Percentiles rank a stretch among this genome's conserved stretches.
These are phyloP conservation scores for Vombatus ursinus DNA, from an alignment of 2,113 vertebrate species.

Conservation along the genomic window DNA sequence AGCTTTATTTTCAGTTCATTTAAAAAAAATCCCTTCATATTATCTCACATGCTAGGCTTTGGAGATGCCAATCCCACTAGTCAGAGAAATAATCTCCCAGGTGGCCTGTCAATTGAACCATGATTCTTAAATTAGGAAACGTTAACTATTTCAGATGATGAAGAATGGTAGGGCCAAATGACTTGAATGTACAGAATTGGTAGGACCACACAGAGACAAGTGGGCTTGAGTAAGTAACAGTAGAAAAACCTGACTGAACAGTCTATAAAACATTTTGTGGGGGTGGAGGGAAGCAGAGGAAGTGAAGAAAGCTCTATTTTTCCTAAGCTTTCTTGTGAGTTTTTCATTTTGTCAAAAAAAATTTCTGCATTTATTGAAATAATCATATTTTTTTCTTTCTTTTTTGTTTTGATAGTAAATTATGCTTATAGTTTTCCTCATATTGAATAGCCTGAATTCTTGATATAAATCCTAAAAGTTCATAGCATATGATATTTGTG, in stretches of 20 bases:
- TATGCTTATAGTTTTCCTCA: too few relatives aligned
- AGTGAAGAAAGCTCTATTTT: constrained; percentile 29
- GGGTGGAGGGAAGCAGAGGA: neutral
- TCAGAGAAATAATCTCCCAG: neutral
- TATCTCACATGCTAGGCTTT: constrained; percentile 69
- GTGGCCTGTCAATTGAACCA: constrained; percentile 53
- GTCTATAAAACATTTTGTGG: neutral
- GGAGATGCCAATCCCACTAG: constrained; percentile 39
- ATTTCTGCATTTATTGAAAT: too few relatives aligned
- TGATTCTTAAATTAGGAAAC: constrained; percentile 54
- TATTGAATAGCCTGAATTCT: too few relatives aligned
- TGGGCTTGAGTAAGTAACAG: neutral
- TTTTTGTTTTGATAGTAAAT: too few relatives aligned
- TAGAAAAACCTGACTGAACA: constrained; percentile 1
- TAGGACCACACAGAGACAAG: constrained; percentile 64
- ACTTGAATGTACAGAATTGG: constrained; percentile 3
- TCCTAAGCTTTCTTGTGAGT: too few relatives aligned
- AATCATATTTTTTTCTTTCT: too few relatives aligned
- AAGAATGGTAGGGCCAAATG: constrained; percentile 48
- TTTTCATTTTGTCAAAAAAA: too few relatives aligned
- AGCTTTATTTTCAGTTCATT: constrained; percentile 83
- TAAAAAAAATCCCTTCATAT: constrained; percentile 79
- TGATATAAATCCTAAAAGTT: too few relatives aligned
- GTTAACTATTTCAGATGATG: constrained; percentile 43
- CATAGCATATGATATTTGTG: too few relatives aligned